phyloP scores from a whole-genome alignment of 1,140 invertebrate genomes.

The Scaptodrosophila lebanonensis region DNA sequence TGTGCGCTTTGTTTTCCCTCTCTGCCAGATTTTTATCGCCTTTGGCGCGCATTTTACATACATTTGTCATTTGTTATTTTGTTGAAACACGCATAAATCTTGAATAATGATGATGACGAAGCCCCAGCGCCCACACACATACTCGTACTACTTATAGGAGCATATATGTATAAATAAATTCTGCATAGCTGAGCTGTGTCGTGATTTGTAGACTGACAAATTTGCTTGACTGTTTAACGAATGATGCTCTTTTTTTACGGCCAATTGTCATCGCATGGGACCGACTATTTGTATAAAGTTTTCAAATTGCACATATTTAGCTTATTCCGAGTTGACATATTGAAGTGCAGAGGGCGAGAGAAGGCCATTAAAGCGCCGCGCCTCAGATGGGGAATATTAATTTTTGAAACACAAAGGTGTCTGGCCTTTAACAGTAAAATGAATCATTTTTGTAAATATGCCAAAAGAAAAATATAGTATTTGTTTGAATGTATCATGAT shows the following conservation, averaged over 20 bases:
- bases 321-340: conserved; percentile 52
- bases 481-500: conserved; percentile 21
- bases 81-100: conserved; percentile 59
- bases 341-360: conserved; percentile 29
- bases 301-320: conserved; percentile 42
- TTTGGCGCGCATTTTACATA: conserved; percentile 40
- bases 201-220: conserved; percentile 63
- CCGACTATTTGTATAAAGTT: conserved; percentile 27
- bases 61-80: conserved; percentile 57
- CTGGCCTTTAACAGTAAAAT: too few species aligned
- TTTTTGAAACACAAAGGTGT: too few species aligned
- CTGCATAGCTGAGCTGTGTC: conserved; percentile 2
- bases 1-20: conserved; percentile 14
- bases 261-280: too few species aligned
- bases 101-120: conserved; percentile 63
- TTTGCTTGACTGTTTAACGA: conserved; percentile 41
- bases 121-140: conserved; percentile 10
- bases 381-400: too few species aligned
- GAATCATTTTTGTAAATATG: too few species aligned
- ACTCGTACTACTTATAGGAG: conserved; percentile 3
- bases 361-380: too few species aligned
- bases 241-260: conserved; percentile 10
- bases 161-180: conserved; percentile 8
- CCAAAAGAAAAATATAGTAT: too few species aligned
- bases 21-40: conserved; percentile 31